Evolutionary conservation across 23 tunicate genomes (phyloP).

Genomic region (Halocynthia roretzi): DNA sequence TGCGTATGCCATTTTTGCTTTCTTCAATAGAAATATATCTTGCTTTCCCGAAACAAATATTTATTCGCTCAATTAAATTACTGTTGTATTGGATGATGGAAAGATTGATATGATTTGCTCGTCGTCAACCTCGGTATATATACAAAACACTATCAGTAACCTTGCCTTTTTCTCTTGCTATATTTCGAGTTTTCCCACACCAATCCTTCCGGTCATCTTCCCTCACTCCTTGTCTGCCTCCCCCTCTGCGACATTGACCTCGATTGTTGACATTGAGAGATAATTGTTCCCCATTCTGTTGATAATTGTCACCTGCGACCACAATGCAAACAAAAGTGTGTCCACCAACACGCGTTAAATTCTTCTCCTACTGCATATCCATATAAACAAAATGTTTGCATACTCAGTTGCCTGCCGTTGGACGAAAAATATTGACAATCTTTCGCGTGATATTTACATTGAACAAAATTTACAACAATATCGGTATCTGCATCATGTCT

Average conservation of each 20-base stretch:
- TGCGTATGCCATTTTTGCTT: conserved; percentile 2
- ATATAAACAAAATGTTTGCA: too few relatives aligned
- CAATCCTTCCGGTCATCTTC: background rate
- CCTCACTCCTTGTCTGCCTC: background rate
- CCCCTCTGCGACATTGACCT: conserved; percentile 21
- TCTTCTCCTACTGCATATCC: too few relatives aligned
- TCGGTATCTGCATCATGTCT: too few relatives aligned
- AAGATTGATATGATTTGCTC: conserved; percentile 1
- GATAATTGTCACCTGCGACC: conserved; percentile 20
- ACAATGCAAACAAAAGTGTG: conserved; percentile 9
- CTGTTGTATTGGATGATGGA: background rate
- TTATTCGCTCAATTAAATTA: too few relatives aligned
- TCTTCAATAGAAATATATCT: background rate
- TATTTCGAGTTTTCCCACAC: conserved; percentile 15
- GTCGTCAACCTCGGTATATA: background rate
- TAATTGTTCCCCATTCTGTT: conserved; percentile 13
- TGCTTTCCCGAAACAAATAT: too few relatives aligned
- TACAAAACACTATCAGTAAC: background rate
- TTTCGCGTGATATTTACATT: too few relatives aligned
- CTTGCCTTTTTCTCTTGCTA: background rate
- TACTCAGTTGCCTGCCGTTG: too few relatives aligned
- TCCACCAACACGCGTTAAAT: conserved; percentile 5
- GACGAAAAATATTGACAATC: too few relatives aligned
- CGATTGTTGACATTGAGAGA: conserved; percentile 21
- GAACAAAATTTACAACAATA: too few relatives aligned